A percentile compares a stretch with the other conserved stretches of the same genome.
These are phyloP conservation scores for Eulacestoma nigropectus DNA, from an alignment of 2,113 vertebrate genomes.

Conservation along the genomic window DNA sequence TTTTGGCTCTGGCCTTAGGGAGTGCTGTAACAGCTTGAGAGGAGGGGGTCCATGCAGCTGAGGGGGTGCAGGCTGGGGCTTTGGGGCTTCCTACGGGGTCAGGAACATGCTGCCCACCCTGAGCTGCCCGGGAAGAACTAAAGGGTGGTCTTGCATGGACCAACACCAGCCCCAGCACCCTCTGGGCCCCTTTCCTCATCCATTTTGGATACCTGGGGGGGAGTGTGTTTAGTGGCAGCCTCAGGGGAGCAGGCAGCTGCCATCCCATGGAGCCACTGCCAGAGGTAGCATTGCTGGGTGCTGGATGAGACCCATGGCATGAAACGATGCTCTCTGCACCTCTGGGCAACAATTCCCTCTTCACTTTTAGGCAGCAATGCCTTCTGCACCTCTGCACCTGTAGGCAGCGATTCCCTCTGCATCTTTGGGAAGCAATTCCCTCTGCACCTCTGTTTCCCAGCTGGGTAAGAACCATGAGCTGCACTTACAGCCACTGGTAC, in stretches of 20 bases:
- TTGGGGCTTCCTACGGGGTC: background rate
- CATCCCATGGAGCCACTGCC: background rate
- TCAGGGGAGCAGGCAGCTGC: background rate
- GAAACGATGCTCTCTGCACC: background rate
- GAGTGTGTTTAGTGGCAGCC: background rate
- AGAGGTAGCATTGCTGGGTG: background rate
- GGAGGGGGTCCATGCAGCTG: background rate
- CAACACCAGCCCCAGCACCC: background rate
- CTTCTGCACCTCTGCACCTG: background rate
- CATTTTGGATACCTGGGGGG: background rate
- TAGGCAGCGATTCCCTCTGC: background rate
- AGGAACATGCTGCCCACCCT: accelerated
- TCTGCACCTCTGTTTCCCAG: background rate
- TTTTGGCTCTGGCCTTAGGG: background rate
- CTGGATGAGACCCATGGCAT: background rate
- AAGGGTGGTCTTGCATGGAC: too few species aligned
- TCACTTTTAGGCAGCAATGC: background rate
- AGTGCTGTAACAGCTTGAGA: background rate
- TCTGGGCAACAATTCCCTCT: background rate
- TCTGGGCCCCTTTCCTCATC: background rate
- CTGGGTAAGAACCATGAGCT: background rate
- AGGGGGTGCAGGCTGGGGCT: background rate
- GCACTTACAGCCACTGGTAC: background rate
- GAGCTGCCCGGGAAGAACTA: background rate
- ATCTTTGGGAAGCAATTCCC: background rate